These are phyloP conservation scores for Amphimedon queenslandica DNA, from an alignment of 37 sponge, comb jelly and placozoan species.

Conservation along the genomic window DNA sequence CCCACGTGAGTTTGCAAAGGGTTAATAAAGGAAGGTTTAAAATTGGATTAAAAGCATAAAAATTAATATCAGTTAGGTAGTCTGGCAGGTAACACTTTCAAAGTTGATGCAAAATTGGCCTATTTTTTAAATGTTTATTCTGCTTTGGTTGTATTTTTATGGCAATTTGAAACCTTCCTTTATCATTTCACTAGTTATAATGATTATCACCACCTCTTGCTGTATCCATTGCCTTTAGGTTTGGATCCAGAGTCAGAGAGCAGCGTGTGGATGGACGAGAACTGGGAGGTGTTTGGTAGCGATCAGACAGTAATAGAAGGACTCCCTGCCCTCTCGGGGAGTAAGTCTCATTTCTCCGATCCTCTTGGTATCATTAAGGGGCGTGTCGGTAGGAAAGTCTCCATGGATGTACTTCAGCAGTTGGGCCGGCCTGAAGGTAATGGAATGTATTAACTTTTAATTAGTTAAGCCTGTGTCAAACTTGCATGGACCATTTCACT, in stretches of 20 bases:
- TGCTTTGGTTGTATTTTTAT: too few species aligned
- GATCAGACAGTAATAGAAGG: not conserved
- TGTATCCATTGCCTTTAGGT: not conserved
- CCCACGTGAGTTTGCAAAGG: not conserved
- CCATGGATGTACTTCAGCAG: not conserved
- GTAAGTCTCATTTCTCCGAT: too few species aligned
- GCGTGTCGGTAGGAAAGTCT: not conserved
- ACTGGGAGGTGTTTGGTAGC: slow-evolving; percentile 7
- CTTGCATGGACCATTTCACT: too few species aligned
- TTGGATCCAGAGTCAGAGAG: slow-evolving; percentile 50
- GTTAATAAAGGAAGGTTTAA: too few species aligned
- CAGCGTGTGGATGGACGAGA: slow-evolving; percentile 68
- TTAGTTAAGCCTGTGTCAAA: too few species aligned
- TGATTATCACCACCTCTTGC: too few species aligned
- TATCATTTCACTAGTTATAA: too few species aligned
- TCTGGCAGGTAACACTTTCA: too few species aligned
- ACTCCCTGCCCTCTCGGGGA: not conserved
- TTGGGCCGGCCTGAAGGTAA: slow-evolving; percentile 53
- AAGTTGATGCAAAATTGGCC: not conserved
- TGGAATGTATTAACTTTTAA: too few species aligned
- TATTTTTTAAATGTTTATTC: not conserved
- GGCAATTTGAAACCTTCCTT: too few species aligned
- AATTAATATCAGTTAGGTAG: too few species aligned
- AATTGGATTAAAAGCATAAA: too few species aligned
- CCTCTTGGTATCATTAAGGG: slow-evolving; percentile 54